phyloP scores from a whole-genome alignment of 2,888 invertebrate genomes.

The Catocala sponsa region DNA sequence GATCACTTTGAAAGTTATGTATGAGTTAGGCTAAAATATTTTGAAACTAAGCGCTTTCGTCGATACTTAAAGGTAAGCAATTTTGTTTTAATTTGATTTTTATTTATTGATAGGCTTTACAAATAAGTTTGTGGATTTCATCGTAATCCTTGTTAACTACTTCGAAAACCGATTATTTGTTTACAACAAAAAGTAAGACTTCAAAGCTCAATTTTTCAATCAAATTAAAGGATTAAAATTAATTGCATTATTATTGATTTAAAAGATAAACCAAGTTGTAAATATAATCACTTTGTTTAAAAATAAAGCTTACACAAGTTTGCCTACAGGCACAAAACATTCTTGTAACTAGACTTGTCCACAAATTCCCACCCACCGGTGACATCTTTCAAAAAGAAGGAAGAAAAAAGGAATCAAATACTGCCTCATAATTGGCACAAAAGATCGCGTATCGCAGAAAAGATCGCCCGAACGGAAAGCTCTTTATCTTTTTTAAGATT shows the following conservation, averaged over 20 bases:
- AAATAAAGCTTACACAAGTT: conserved; percentile 1
- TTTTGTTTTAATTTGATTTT: too few species aligned
- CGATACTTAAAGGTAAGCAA: too few species aligned
- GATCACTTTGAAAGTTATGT: too few species aligned
- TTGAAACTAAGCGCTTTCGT: too few species aligned
- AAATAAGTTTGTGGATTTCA: too few species aligned
- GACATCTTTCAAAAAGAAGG: conserved; percentile 62
- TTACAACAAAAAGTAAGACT: neutral
- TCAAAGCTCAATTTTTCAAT: conserved; percentile 26
- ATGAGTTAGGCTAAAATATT: too few species aligned
- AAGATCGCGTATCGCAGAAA: conserved; percentile 80
- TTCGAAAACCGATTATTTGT: neutral
- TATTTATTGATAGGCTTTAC: too few species aligned
- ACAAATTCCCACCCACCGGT: conserved; percentile 76
- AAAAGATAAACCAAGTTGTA: conserved; percentile 6
- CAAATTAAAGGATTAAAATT: conserved; percentile 26
- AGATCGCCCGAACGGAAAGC: conserved; percentile 68
- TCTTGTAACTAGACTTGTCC: conserved; percentile 53
- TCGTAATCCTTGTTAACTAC: too few species aligned
- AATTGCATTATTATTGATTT: conserved; percentile 29
- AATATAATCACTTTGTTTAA: conserved; percentile 13
- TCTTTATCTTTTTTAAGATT: conserved; percentile 79
- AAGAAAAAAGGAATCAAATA: conserved; percentile 62
- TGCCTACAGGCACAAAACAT: conserved; percentile 23
- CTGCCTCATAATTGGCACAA: conserved; percentile 84